Conservation (phyloP, 1,140 invertebrate genomes). For the Drosophila mojavensis region DNA sequence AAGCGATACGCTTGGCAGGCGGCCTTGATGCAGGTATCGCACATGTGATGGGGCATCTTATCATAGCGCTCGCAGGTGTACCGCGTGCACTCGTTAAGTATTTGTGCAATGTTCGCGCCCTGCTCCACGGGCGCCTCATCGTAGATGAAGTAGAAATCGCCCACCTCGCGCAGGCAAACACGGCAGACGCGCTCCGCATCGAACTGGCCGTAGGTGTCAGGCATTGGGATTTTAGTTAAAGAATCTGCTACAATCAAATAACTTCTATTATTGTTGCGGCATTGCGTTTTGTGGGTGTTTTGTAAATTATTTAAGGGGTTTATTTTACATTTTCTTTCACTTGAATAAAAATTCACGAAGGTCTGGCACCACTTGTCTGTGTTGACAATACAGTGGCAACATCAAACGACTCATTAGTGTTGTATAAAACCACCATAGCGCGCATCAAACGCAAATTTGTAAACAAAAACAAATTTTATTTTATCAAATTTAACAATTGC, state of each 20-base stretch:
- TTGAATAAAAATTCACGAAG: not conserved
- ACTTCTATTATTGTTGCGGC: slow-evolving; percentile 3
- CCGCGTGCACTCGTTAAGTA: slow-evolving; percentile 71
- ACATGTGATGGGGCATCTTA: slow-evolving; percentile 71
- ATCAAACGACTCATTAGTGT: not conserved
- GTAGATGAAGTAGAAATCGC: slow-evolving; percentile 69
- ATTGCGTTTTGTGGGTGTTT: slow-evolving; percentile 23
- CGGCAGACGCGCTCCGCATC: slow-evolving; percentile 72
- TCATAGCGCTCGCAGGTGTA: slow-evolving; percentile 66
- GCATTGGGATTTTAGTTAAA: slow-evolving; percentile 14
- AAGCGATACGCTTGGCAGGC: slow-evolving; percentile 74
- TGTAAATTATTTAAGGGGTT: slow-evolving; percentile 29
- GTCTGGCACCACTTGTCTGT: slow-evolving; percentile 14
- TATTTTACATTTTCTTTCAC: slow-evolving; percentile 37
- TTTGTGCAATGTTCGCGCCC: slow-evolving; percentile 65
- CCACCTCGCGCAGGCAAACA: slow-evolving; percentile 65
- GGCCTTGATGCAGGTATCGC: slow-evolving; percentile 56
- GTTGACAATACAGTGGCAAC: slow-evolving; percentile 7
- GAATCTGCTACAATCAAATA: not conserved
- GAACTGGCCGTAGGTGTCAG: slow-evolving; percentile 30
- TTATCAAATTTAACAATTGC: not conserved
- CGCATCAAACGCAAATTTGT: not conserved
- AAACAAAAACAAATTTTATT: slow-evolving; percentile 4
- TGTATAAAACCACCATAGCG: not conserved
- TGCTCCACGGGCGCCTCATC: slow-evolving; percentile 64